These are phyloP conservation scores for Lateolabrax maculatus DNA, from an alignment of 2,797 vertebrate species.

Conservation along the genomic window DNA sequence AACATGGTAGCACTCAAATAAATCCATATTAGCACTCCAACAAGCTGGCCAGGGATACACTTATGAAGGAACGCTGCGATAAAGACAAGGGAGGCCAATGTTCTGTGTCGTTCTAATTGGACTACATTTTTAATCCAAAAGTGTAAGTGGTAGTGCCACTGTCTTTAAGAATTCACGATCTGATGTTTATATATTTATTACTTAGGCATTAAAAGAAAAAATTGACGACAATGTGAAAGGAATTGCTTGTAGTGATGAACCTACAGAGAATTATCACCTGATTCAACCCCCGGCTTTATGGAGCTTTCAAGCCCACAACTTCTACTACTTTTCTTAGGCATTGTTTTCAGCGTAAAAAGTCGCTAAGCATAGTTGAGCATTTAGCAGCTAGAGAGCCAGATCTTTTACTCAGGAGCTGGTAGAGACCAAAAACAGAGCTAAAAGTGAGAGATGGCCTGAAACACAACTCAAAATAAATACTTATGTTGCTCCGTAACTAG, in stretches of 20 bases:
- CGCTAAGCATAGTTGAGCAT: background rate
- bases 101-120: background rate
- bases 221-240: constrained; percentile 2
- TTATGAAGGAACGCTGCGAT: background rate
- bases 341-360: background rate
- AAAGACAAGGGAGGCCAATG: background rate
- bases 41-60: constrained; percentile 10
- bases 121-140: constrained; percentile 17
- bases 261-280: background rate
- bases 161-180: background rate
- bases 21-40: constrained; percentile 56
- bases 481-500: background rate
- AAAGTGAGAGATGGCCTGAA: background rate
- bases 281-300: background rate
- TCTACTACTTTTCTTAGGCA: background rate
- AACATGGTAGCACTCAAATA: constrained; percentile 59
- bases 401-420: background rate
- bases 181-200: constrained; percentile 20
- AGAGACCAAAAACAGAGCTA: background rate
- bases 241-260: background rate
- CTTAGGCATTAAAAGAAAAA: constrained; percentile 1
- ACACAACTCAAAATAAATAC: background rate
- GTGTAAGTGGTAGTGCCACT: background rate
- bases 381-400: background rate
- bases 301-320: background rate